Conservation (phyloP, 2,888 invertebrate species). For the Polymixis flavicincta region DNA sequence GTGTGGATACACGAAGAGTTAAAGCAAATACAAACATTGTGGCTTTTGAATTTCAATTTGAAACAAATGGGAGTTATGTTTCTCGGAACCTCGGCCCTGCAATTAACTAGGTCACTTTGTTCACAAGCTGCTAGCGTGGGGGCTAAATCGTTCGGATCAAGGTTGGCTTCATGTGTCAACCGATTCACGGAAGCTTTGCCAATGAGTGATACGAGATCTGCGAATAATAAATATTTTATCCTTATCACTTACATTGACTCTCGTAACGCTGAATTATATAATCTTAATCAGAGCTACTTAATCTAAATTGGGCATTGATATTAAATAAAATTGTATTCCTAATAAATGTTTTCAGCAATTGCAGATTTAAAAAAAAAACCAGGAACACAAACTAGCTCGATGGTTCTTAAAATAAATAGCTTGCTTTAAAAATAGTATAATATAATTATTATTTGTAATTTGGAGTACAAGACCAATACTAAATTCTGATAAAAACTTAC, state of each 20-base stretch:
- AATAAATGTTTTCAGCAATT: background rate
- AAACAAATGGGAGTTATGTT: background rate
- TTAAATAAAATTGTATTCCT: background rate
- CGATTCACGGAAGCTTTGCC: background rate
- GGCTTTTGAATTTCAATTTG: background rate
- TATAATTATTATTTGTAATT: slow-evolving; percentile 2
- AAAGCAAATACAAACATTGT: background rate
- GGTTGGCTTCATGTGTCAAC: background rate
- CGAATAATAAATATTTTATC: background rate
- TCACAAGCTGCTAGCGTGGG: background rate
- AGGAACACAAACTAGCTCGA: background rate
- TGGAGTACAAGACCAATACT: background rate
- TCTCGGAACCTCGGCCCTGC: background rate
- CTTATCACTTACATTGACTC: background rate
- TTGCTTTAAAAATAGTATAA: background rate
- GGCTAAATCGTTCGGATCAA: background rate
- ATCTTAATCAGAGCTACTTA: background rate
- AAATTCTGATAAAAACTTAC: background rate
- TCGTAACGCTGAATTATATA: no score
- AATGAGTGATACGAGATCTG: background rate
- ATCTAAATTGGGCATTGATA: background rate
- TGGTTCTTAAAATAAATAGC: background rate
- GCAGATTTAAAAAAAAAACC: background rate
- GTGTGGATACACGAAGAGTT: no score
- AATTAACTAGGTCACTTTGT: slow-evolving; percentile 20